Conservation (phyloP, 2,797 vertebrate genomes). For the Valencia hispanica region DNA sequence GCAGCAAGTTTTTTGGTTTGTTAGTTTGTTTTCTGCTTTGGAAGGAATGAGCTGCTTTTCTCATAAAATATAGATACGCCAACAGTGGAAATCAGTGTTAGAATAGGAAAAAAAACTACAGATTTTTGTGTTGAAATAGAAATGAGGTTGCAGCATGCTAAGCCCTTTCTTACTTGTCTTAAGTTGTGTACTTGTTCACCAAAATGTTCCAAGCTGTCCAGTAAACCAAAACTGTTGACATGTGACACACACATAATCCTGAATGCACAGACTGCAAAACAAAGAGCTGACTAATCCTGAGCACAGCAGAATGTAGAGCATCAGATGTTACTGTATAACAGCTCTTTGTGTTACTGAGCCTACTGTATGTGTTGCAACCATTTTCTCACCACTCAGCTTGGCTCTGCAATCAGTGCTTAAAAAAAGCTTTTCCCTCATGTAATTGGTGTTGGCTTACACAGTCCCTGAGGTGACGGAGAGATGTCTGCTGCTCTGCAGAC, state of each 20-base stretch:
- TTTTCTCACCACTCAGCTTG: constrained; percentile 27
- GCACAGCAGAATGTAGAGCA: constrained; percentile 40
- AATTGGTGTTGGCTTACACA: constrained; percentile 21
- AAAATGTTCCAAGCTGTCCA: constrained; percentile 25
- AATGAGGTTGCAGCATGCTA: constrained; percentile 14
- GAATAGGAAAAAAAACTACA: constrained; percentile 3
- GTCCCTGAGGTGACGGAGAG: constrained; percentile 16
- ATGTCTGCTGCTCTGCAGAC: constrained; percentile 21
- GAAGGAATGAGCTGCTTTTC: not conserved
- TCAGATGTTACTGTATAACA: constrained; percentile 31
- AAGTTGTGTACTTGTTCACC: constrained; percentile 4
- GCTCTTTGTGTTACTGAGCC: constrained; percentile 46
- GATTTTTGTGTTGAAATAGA: not conserved
- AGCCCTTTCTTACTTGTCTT: not conserved
- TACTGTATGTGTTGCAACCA: constrained; percentile 18
- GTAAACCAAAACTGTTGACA: constrained; percentile 33
- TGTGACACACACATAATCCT: constrained; percentile 34
- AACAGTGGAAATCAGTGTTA: not conserved
- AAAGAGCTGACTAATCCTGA: constrained; percentile 49
- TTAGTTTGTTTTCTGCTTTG: not conserved
- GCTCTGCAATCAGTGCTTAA: constrained; percentile 25
- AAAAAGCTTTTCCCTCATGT: constrained; percentile 32
- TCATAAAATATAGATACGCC: not conserved
- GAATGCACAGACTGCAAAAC: constrained; percentile 44
- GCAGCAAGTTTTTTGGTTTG: not conserved